Evolutionary conservation across 2,113 vertebrate species (phyloP), one percentile per base, ranked within the genome.

Genomic region (Gymnobelideus leadbeateri): DNA sequence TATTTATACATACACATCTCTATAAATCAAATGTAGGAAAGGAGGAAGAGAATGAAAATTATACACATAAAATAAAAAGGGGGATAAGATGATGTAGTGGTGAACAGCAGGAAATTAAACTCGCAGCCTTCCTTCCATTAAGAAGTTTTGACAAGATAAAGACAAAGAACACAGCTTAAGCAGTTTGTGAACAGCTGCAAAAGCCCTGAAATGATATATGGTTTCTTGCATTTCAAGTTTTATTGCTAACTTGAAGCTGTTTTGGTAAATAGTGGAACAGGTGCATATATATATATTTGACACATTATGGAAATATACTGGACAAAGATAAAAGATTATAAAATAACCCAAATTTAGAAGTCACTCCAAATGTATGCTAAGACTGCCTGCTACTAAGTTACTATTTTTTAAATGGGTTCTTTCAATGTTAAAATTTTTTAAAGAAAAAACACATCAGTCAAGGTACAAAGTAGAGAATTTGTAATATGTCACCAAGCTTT

Each of bases 51-150:
- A 97, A 94, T 31, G 57, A 95, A 97, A 97, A 84, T 50, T 0
- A 94, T 43, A 92, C 31, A 84, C 68, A 47, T 92, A 95, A 96
- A 98, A 98, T 90, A 96, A 92, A 91, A 93, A 57, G 51, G 54
- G 11, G 57, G 25, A 2, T 3, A 93, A 94, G 90, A 96, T 95
- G 96, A 97, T 10, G 14, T 94, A 94, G 51, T 91, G 49, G 92
- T 51, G 47, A 98, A 96, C 94, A 97, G 95, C 95, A 98, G 96
- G 96, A 98, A 96, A 98, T 97, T 96, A 96, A 98, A 98, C 89
- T 96, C 77, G 37, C 28, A 54, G 96, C 28, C 90, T 97, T 96
- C 89, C 91, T 96, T 92, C 96, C 92, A 94, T 96, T 97, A 98
- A 92, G 94, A 96, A 95, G 90, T 93, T 97, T 91, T 96, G 97